Conservation (phyloP, 2,113 vertebrate genomes). For the Aramus guarauna region DNA sequence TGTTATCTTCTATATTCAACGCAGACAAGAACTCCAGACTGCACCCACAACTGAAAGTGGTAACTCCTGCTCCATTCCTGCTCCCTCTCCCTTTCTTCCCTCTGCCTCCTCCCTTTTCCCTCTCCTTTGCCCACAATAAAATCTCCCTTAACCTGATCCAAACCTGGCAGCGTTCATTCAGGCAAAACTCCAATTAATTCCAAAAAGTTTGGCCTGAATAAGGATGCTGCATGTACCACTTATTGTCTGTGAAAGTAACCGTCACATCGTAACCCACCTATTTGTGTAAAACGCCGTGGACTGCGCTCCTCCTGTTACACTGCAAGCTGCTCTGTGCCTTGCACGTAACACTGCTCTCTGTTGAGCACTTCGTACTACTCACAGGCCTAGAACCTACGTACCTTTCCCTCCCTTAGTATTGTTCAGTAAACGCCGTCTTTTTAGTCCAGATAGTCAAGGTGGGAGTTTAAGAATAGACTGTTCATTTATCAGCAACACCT, state of each 20-base stretch:
- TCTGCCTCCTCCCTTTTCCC: background rate
- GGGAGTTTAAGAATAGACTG: background rate
- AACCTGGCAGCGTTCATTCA: background rate
- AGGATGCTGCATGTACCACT: background rate
- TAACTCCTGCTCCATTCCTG: background rate
- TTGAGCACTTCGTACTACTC: background rate
- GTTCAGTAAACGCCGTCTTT: background rate
- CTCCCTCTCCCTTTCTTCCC: background rate
- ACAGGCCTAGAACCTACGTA: background rate
- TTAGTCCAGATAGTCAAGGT: background rate
- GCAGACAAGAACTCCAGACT: rapidly evolving
- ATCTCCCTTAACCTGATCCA: background rate
- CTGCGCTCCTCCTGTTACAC: background rate
- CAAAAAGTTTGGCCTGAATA: background rate
- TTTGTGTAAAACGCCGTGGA: background rate
- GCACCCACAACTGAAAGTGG: background rate
- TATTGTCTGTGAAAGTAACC: background rate
- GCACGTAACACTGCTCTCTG: background rate
- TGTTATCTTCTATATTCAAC: background rate
- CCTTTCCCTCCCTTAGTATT: background rate
- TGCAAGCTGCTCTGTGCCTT: background rate
- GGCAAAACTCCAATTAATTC: background rate
- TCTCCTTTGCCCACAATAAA: background rate
- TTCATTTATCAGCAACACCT: background rate
- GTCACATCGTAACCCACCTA: background rate